A percentile compares a stretch with the other conserved stretches of the same genome.
Evolutionary conservation across 1,140 invertebrate species (phyloP).

Genomic region (Drosophila melanica): DNA sequence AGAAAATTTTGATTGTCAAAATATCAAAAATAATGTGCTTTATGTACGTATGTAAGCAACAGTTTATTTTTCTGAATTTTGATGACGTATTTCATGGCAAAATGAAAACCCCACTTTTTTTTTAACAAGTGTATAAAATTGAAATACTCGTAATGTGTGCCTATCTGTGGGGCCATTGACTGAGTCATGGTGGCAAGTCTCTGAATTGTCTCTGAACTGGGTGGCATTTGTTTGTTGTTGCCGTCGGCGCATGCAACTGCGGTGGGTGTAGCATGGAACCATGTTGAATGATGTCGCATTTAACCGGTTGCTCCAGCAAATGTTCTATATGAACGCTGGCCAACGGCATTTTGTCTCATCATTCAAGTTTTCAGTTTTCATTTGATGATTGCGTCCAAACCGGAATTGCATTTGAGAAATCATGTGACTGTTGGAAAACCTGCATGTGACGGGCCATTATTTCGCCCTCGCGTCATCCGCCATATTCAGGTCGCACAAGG

Average conservation of each 20-base stretch:
- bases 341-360: slow-evolving; percentile 35
- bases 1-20: too few species aligned
- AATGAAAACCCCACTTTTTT: background rate
- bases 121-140: background rate
- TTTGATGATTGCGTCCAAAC: slow-evolving; percentile 48
- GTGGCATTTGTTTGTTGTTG: slow-evolving; percentile 24
- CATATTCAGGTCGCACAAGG: slow-evolving; percentile 29
- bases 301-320: slow-evolving; percentile 34
- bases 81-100: background rate
- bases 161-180: slow-evolving; percentile 35
- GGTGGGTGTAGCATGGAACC: slow-evolving; percentile 37
- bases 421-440: slow-evolving; percentile 20
- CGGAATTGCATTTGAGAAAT: slow-evolving; percentile 55
- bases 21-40: too few species aligned
- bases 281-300: background rate
- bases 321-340: slow-evolving; percentile 37
- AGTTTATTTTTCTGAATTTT: too few species aligned
- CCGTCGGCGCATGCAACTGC: slow-evolving; percentile 15
- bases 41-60: too few species aligned
- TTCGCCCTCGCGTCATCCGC: slow-evolving; percentile 20
- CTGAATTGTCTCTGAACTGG: slow-evolving; percentile 33
- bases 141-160: background rate
- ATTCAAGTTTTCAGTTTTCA: slow-evolving; percentile 47
- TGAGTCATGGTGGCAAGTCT: slow-evolving; percentile 31
- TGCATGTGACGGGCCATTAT: background rate